Conservation (phyloP, 2,888 invertebrate species). For the Diachrysia chrysitis region DNA sequence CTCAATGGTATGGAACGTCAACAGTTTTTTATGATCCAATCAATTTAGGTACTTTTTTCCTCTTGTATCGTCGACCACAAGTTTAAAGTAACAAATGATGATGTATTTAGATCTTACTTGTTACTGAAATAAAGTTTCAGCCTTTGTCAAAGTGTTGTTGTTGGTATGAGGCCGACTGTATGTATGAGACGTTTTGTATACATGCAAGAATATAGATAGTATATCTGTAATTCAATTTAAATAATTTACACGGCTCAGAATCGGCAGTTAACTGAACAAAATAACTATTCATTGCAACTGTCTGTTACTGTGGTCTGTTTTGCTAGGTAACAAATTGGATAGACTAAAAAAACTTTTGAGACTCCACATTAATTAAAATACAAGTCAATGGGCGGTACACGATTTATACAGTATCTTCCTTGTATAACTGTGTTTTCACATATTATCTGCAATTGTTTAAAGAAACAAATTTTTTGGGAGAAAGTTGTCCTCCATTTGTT, state of each 20-base stretch:
- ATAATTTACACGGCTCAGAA: conserved; percentile 25
- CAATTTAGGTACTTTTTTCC: conserved; percentile 17
- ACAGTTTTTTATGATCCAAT: conserved; percentile 38
- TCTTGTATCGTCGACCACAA: not conserved
- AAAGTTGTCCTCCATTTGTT: conserved; percentile 43
- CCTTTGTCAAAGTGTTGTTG: not conserved
- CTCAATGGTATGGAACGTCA: conserved; percentile 30
- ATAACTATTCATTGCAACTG: not conserved
- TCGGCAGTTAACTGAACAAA: conserved; percentile 5
- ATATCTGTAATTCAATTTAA: conserved; percentile 22
- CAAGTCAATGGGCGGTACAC: not conserved
- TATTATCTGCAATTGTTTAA: conserved; percentile 22
- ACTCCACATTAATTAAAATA: not conserved
- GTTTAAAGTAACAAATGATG: not conserved
- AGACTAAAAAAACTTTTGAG: not conserved
- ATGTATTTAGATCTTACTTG: not conserved
- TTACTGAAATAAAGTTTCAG: not conserved
- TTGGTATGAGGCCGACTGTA: not conserved
- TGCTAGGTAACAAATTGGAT: not conserved
- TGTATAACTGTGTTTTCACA: conserved; percentile 20
- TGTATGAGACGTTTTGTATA: not conserved
- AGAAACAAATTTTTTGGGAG: conserved; percentile 43
- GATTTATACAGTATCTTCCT: conserved; percentile 9
- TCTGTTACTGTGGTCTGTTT: not conserved
- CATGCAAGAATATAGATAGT: conserved; percentile 12